phyloP scores from a whole-genome alignment of 2,888 invertebrate species.

The Oscheius sp. region DNA sequence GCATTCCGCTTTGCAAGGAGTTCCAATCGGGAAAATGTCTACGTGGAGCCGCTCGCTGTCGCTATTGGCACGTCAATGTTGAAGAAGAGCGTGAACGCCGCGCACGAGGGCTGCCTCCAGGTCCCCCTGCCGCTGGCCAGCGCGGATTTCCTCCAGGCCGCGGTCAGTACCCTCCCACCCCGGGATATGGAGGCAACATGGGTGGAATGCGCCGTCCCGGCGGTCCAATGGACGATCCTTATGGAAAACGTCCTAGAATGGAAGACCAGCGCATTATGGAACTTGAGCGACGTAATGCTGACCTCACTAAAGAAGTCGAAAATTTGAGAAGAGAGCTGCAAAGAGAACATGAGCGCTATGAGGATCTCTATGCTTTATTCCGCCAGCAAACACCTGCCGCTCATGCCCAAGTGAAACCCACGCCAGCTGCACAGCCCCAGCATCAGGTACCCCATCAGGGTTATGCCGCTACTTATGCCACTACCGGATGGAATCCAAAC shows the following conservation, averaged over 20 bases:
- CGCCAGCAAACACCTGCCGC: conserved; percentile 41
- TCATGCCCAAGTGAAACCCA: neutral
- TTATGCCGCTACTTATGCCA: conserved; percentile 10
- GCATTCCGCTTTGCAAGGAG: conserved; percentile 70
- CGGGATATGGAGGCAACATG: conserved; percentile 5
- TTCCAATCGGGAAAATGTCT: conserved; percentile 66
- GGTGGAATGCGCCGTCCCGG: conserved; percentile 35
- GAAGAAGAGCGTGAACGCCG: conserved; percentile 69
- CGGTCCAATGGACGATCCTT: conserved; percentile 27
- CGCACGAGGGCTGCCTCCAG: conserved; percentile 73
- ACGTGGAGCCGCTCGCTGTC: conserved; percentile 65
- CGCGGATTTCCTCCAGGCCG: conserved; percentile 17
- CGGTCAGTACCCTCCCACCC: conserved; percentile 24
- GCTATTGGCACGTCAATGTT: conserved; percentile 69
- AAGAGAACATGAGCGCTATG: conserved; percentile 62
- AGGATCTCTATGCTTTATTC: conserved; percentile 62
- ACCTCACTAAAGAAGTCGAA: conserved; percentile 58
- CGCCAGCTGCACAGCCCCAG: neutral
- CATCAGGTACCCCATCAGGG: neutral
- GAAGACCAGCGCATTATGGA: conserved; percentile 43
- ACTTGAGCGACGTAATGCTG: conserved; percentile 56
- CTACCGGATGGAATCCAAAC: conserved; percentile 23
- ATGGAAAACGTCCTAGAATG: conserved; percentile 40
- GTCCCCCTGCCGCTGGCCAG: conserved; percentile 37
- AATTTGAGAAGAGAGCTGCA: conserved; percentile 59